Conservation (phyloP, 1,140 invertebrate species). For the Drosophila busckii region DNA sequence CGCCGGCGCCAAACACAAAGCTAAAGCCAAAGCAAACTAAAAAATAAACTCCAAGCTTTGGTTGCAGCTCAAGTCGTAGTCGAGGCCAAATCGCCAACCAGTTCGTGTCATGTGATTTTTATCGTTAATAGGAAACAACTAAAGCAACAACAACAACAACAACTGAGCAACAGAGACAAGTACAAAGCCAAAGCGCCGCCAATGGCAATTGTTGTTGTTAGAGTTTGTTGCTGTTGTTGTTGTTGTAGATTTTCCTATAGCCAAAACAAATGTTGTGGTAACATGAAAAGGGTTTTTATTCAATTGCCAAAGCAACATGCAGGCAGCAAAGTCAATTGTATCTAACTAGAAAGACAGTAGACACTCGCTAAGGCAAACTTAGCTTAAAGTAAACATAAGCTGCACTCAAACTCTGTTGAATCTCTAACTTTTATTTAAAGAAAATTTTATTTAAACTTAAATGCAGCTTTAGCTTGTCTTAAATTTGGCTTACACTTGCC, state of each 20-base stretch:
- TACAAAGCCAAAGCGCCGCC: conserved; percentile 63
- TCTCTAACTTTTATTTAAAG: too few species aligned
- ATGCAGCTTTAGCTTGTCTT: too few species aligned
- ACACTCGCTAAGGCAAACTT: too few species aligned
- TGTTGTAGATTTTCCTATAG: conserved; percentile 29
- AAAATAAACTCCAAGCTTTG: conserved; percentile 24
- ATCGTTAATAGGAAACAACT: conserved; percentile 76
- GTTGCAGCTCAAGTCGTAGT: conserved; percentile 35
- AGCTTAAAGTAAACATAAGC: too few species aligned
- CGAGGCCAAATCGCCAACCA: conserved; percentile 69
- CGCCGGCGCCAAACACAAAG: conserved; percentile 57
- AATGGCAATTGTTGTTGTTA: conserved; percentile 38
- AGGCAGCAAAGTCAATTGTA: conserved; percentile 26
- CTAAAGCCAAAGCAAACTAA: conserved; percentile 1
- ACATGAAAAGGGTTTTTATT: conserved; percentile 75
- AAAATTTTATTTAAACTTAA: too few species aligned
- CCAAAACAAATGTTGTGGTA: conserved; percentile 66
- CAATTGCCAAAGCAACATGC: conserved; percentile 65
- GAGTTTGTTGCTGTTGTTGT: conserved; percentile 20
- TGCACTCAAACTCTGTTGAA: too few species aligned
- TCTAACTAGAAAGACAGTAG: conserved; percentile 8
- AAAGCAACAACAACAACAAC: conserved; percentile 41
- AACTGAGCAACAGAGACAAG: conserved; percentile 50
- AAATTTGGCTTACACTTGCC: too few species aligned
- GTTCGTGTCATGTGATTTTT: conserved; percentile 77